Base-by-base conservation (phyloP, 2,888 invertebrate species). In the Ophioninae sp. region DNA sequence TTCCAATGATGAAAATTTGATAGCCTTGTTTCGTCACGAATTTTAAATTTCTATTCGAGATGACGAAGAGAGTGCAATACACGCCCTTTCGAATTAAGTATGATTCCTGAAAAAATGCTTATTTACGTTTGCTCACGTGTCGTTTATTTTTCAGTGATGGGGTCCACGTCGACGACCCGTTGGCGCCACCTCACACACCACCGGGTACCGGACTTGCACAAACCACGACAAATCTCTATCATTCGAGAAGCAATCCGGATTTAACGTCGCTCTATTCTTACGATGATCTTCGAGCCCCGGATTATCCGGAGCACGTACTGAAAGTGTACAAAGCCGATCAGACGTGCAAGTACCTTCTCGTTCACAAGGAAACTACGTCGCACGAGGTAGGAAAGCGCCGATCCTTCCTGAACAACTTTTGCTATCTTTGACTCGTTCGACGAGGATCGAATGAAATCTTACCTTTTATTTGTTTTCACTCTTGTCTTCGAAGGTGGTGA, bases 321-420 rank as follows among this genome's bases (percentile, higher is more conserved):
- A 99, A 99, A 94, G 97, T 97, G 75, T 99, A 96, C 94, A 97
- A 97, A 94, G 96, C 98, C 41, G 99, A 99, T 94, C 99, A 99
- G 94, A 98, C 98, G 61, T 99, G 97, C 95, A 99, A 99, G 94
- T 99, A 98, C 94, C 95, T 99, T 86, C 95, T 98, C 85, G 97
- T 99, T 81, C 98, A 99, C 93, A 99, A 99, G 94, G 98, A 97
- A 92, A 97, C 97, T 39, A 97, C 97, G 57, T 96, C 97, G 7
- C 96, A 97, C 90, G 97, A 97, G 93, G 91, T 91, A 75, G 13
- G 57, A 20, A 6, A n/a, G 13, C 17, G 39, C 3, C 13, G 64
- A 64, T 57, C 50, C 7, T 44, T 13, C 3, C 30, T 30, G 17
- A 69, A 6, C 44, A 41, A 17, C 21, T 79, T 57, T 6, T 37